Evolutionary conservation across 2,797 vertebrate species (phyloP), one percentile per base, ranked within the genome.

Genomic region (Mycteria americana): DNA sequence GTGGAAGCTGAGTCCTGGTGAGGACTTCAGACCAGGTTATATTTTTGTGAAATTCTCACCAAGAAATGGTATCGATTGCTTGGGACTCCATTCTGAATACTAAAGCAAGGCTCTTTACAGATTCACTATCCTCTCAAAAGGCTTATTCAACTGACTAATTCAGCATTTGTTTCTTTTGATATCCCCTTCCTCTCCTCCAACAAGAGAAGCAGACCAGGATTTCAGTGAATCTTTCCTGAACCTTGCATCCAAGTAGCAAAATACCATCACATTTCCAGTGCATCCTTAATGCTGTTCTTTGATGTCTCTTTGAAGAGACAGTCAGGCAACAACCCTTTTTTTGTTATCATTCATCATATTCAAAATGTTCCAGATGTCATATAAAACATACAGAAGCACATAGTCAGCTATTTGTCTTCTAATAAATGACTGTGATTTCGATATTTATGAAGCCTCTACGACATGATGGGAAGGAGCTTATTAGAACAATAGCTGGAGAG

Each of bases 401-500:
- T 22, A 73, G 79, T 89, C 89, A 94, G 77, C 87, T 82, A 63
- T 95, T 94, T 85, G 72, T 37, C 70, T 96, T 83, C 75, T 91
- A 96, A 93, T 93, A 96, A 94, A 94, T 88, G 62, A 87, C 45
- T 51, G 25, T 90, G 65, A 92, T 95, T 95, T 88, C 13, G 30
- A 93, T 94, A 92, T 89, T 94, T 95, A 84, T 86, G 70, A 95
- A 95, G 63, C 37, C 33, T 87, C 41, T 91, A 37, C 15, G 22
- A 86, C 64, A 89, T 83, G 92, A 96, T 81, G 35, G 43, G 54
- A 94, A 94, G 51, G 51, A 91, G 80, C 79, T 96, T 97, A 95
- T 91, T 91, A 96, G 75, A 97, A 95, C 80, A 97, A 90, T 94
- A 88, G 48, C 69, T 81, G 56, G 25, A 84, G 50, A 92, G 62